Evolutionary conservation across 2,113 vertebrate species (phyloP).

Genomic region (Alethe diademata): DNA sequence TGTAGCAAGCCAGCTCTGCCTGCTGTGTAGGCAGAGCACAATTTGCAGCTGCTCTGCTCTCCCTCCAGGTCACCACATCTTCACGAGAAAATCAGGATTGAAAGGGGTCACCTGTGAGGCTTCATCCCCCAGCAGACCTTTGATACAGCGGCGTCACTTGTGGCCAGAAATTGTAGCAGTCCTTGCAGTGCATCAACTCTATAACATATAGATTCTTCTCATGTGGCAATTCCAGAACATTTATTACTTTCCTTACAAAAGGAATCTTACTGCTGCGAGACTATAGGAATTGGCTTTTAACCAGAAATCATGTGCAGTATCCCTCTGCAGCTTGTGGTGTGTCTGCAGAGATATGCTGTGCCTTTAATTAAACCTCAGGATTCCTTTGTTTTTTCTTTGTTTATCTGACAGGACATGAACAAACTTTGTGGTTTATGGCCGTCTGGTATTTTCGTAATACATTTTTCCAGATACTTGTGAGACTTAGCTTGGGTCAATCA

Average conservation of each 20-base stretch:
- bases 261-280: not conserved
- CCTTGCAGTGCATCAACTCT: not conserved
- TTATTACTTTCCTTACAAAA: not conserved
- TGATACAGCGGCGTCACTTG: rapidly evolving
- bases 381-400: not conserved
- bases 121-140: not conserved
- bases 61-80: not conserved
- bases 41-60: not conserved
- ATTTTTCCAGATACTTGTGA: not conserved
- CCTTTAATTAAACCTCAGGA: not conserved
- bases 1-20: not conserved
- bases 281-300: not conserved
- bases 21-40: not conserved
- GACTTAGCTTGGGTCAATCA: not conserved
- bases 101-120: not conserved
- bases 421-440: not conserved
- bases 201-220: not conserved
- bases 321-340: not conserved
- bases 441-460: not conserved
- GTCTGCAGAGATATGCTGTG: not conserved
- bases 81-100: not conserved
- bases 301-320: not conserved
- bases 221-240: not conserved
- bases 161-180: not conserved
- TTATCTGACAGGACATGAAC: not conserved